These are phyloP conservation scores for Aporrectodea caliginosa DNA, from an alignment of 1,140 invertebrate species.

Conservation along the genomic window DNA sequence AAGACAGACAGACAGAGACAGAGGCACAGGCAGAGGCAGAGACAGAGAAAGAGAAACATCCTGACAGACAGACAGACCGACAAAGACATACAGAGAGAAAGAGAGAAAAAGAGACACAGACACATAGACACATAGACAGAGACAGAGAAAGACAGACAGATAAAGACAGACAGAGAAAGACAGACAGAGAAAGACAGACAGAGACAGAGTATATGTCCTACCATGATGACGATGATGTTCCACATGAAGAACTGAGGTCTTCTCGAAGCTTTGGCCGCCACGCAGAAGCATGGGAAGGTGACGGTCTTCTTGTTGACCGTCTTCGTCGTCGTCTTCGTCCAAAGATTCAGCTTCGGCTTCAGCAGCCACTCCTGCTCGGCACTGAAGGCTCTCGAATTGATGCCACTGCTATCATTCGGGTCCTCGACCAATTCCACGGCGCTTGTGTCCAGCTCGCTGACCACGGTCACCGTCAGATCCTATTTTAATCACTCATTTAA, in stretches of 20 bases:
- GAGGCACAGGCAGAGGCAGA: no score
- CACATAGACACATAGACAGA: no score
- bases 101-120: no score
- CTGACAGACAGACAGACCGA: no score
- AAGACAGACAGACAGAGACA: no score
- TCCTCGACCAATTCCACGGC: conserved; percentile 53
- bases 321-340: conserved; percentile 48
- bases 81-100: no score
- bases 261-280: conserved; percentile 53
- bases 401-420: conserved; percentile 48
- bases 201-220: no score
- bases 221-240: conserved; percentile 57
- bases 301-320: conserved; percentile 46
- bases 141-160: no score
- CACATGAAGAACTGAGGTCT: conserved; percentile 55
- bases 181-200: no score
- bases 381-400: conserved; percentile 54
- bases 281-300: conserved; percentile 48
- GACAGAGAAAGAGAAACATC: no score
- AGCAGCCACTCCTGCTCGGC: conserved; percentile 51
- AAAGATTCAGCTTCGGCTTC: conserved; percentile 33
- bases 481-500: no score
- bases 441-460: conserved; percentile 48
- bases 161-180: no score
- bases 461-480: conserved; percentile 55